These are phyloP conservation scores for Tribolium freemani DNA, from an alignment of 2,888 invertebrate genomes.

Conservation along the genomic window DNA sequence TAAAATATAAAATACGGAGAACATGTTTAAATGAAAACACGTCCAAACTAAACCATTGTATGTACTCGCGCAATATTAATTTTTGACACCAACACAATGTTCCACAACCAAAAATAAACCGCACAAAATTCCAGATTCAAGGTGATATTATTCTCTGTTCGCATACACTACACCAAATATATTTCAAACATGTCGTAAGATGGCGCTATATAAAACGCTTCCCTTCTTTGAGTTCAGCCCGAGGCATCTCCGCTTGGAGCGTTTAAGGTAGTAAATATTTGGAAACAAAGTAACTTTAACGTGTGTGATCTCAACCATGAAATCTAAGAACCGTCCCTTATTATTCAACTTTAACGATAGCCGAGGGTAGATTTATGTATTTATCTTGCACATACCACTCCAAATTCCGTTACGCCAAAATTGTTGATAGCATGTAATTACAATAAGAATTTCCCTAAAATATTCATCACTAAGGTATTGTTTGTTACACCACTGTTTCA, in stretches of 20 bases:
- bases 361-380: conserved; percentile 41
- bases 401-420: conserved; percentile 30
- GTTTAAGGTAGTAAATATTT: conserved; percentile 47
- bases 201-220: conserved; percentile 34
- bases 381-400: conserved; percentile 37
- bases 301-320: conserved; percentile 45
- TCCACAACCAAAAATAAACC: neutral
- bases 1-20: conserved; percentile 18
- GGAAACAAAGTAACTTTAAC: conserved; percentile 46
- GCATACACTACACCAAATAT: conserved; percentile 13
- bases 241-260: conserved; percentile 35
- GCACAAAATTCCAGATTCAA: neutral
- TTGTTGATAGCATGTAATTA: conserved; percentile 31
- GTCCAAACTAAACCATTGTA: neutral
- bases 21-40: conserved; percentile 16
- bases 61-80: neutral
- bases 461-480: neutral
- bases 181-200: conserved; percentile 29
- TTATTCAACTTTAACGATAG: conserved; percentile 46
- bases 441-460: conserved; percentile 12
- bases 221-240: conserved; percentile 18
- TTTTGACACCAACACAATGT: conserved; percentile 4
- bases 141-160: conserved; percentile 3
- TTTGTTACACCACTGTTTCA: neutral
- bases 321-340: conserved; percentile 45